Conservation (phyloP, 2,113 vertebrate genomes). For the Chitala chitala region DNA sequence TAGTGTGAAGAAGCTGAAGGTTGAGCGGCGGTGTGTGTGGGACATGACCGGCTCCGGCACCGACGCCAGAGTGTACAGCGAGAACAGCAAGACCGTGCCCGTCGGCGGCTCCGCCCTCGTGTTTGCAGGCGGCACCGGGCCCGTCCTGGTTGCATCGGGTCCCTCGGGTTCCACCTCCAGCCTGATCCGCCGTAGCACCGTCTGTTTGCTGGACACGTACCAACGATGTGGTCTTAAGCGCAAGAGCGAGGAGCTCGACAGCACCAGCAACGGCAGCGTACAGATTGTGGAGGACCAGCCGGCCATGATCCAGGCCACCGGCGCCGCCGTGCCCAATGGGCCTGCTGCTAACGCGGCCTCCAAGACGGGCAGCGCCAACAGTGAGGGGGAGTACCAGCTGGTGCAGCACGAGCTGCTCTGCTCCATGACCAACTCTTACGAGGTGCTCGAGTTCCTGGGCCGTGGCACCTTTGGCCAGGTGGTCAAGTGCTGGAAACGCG, state of each 20-base stretch:
- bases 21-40: slow-evolving; percentile 93
- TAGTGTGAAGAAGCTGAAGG: slow-evolving; percentile 99
- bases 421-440: slow-evolving; percentile 98
- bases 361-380: slow-evolving; percentile 94
- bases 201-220: slow-evolving; percentile 97
- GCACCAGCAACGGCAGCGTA: slow-evolving; percentile 88
- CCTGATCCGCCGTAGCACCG: slow-evolving; percentile 96
- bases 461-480: slow-evolving; percentile 96
- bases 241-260: slow-evolving; percentile 94
- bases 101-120: slow-evolving; percentile 82
- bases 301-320: slow-evolving; percentile 87
- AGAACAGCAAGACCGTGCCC: slow-evolving; percentile 85
- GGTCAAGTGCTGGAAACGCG: slow-evolving; percentile 98
- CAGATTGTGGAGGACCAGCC: slow-evolving; percentile 93
- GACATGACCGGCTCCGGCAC: slow-evolving; percentile 99
- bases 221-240: slow-evolving; percentile 99
- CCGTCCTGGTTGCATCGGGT: slow-evolving; percentile 89
- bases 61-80: slow-evolving; percentile 91
- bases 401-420: slow-evolving; percentile 97
- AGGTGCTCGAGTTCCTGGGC: slow-evolving; percentile 94
- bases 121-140: slow-evolving; percentile 85
- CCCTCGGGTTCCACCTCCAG: slow-evolving; percentile 83
- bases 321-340: slow-evolving; percentile 80
- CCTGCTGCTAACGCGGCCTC: slow-evolving; percentile 88
- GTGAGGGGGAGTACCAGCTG: slow-evolving; percentile 94